These are phyloP conservation scores for Lasius fuliginosus DNA, from an alignment of 2,888 invertebrate genomes.

Conservation along the genomic window DNA sequence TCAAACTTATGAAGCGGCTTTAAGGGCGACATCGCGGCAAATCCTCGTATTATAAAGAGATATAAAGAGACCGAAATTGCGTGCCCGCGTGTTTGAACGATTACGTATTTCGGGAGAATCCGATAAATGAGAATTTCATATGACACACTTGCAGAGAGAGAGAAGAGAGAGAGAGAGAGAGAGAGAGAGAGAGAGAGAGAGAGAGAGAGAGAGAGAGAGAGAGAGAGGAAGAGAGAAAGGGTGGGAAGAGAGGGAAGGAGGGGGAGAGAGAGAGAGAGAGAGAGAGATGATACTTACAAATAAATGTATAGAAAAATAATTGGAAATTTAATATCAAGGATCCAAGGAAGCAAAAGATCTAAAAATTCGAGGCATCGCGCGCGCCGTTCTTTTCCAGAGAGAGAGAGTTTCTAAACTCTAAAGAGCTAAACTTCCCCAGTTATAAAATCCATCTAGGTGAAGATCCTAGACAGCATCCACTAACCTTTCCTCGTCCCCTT, in stretches of 20 bases:
- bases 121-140: conserved; percentile 26
- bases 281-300: background rate
- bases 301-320: background rate
- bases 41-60: conserved; percentile 41
- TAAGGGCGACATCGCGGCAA: conserved; percentile 30
- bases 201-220: too few relatives aligned
- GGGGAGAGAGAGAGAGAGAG: background rate
- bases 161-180: background rate
- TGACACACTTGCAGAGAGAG: background rate
- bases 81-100: conserved; percentile 2
- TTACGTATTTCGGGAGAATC: conserved; percentile 33
- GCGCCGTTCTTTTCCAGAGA: too few relatives aligned
- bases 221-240: background rate
- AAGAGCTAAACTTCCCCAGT: conserved; percentile 34
- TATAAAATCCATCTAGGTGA: conserved; percentile 46
- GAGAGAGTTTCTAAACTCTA: conserved; percentile 9
- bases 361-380: background rate
- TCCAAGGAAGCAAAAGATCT: background rate
- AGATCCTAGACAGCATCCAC: conserved; percentile 36
- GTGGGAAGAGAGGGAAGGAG: too few relatives aligned
- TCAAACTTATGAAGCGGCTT: conserved; percentile 51
- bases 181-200: too few relatives aligned
- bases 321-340: background rate
- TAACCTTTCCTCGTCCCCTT: conserved; percentile 45
- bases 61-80: conserved; percentile 30